These are phyloP conservation scores for Paramisgurnus dabryanus DNA, from an alignment of 2,113 vertebrate species.

Conservation along the genomic window DNA sequence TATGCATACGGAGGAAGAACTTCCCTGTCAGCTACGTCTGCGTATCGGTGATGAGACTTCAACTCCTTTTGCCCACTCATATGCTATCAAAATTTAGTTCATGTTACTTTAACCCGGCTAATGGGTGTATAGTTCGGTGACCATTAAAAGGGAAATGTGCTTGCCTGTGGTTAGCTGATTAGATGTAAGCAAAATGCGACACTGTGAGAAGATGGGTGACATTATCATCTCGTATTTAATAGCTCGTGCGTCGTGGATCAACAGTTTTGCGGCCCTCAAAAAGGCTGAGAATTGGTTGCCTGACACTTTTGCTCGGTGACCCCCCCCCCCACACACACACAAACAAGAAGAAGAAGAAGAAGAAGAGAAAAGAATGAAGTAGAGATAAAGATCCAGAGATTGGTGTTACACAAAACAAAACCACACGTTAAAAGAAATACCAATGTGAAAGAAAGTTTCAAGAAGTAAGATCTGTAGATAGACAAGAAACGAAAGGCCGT, in stretches of 20 bases:
- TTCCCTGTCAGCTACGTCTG: slow-evolving; percentile 63
- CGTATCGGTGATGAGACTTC: slow-evolving; percentile 65
- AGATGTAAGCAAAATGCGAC: slow-evolving; percentile 63
- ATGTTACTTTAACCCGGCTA: slow-evolving; percentile 62
- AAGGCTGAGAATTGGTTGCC: slow-evolving; percentile 74
- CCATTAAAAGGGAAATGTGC: slow-evolving; percentile 60
- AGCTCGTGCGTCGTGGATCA: slow-evolving; percentile 75
- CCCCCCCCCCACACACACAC: slow-evolving; percentile 58
- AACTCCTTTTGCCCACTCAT: slow-evolving; percentile 53
- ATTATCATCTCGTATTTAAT: slow-evolving; percentile 75
- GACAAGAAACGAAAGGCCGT: background rate
- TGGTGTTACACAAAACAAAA: slow-evolving; percentile 37
- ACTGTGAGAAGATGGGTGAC: slow-evolving; percentile 70
- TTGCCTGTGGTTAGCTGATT: slow-evolving; percentile 70
- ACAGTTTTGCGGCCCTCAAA: slow-evolving; percentile 75
- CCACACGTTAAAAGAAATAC: background rate
- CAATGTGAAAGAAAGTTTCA: slow-evolving; percentile 8
- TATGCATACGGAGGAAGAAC: slow-evolving; percentile 66
- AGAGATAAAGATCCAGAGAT: background rate
- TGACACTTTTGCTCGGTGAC: slow-evolving; percentile 71
- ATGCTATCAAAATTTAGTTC: background rate
- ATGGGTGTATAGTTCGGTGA: slow-evolving; percentile 61
- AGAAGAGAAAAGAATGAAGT: background rate
- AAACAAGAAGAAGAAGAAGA: background rate
- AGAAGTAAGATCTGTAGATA: background rate